Base-by-base conservation (phyloP, 2,888 invertebrate species). In the Acleris literana region DNA sequence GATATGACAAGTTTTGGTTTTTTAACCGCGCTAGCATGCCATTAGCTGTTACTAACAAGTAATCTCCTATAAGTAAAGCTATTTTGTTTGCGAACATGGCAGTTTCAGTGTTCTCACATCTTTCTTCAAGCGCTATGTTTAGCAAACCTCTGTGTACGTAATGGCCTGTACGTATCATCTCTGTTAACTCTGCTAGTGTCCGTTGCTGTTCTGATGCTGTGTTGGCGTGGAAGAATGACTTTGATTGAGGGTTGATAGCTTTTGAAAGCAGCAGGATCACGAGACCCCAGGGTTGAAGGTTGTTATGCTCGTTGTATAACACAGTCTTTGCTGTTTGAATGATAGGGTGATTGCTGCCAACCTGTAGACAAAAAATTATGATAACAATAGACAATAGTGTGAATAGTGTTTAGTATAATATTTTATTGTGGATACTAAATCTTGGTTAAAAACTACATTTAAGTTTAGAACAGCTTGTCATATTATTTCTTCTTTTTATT, bases 71-170 rank as follows among this genome's bases (percentile, higher is more conserved):
- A 0, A 98, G 92, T 13, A 97, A 93, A 0, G 97, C 97, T 75
- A 98, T 96, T 92, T 97, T 97, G 82, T 97, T 97, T 0, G 97
- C 97, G 84, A 96, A 97, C 80, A 96, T 94, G 90, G 97, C 95
- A 66, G 97, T 96, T 55, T 95, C 94, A 33, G 92, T 90, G 60
- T 93, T 93, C 22, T 92, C 87, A 16, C 90, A 81, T 72, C 94
- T 87, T 46, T 93, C 87, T 73, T 94, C 93, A 1, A 78, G 63
- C 0, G 87, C 82, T 71, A 92, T 84, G 71, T 93, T 93, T n/a
- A 93, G 73, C 6, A 93, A 69, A 1, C 93, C 96, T 84, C 95
- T 93, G 83, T 98, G 98, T 13, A 97, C 95, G 52, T 97, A 93
- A 80, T 97, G 96, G 61, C 97, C 96, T 0, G 97, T 97, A 71